phyloP scores from a whole-genome alignment of 2,888 invertebrate genomes.

The Gastrophysa polygoni region DNA sequence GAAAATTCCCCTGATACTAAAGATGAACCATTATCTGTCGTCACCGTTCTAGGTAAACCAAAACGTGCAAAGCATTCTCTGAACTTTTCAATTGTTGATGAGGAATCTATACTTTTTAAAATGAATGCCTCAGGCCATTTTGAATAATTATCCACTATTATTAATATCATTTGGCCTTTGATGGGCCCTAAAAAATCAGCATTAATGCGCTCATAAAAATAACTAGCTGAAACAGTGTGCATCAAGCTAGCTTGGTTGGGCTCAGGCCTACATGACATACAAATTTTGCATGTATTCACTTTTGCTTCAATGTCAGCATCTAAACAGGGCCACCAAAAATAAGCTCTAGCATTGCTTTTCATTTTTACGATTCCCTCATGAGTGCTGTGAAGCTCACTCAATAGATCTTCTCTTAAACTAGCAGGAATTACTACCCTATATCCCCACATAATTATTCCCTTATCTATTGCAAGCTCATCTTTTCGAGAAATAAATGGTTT shows the following conservation, averaged over 20 bases:
- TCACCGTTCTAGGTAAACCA: constrained; percentile 36
- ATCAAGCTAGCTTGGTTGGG: not conserved
- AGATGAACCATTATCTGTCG: constrained; percentile 38
- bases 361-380: constrained; percentile 36
- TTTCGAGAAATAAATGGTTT: not conserved
- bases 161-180: too few relatives aligned
- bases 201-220: too few relatives aligned
- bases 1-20: not conserved
- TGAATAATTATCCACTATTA: too few relatives aligned
- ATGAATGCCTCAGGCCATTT: constrained; percentile 14
- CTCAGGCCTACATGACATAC: constrained; percentile 26
- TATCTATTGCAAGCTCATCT: constrained; percentile 19
- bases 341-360: constrained; percentile 33
- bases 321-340: constrained; percentile 44
- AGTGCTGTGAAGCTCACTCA: constrained; percentile 29
- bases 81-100: constrained; percentile 23
- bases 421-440: constrained; percentile 28
- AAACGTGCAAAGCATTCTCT: constrained; percentile 39
- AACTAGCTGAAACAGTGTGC: too few relatives aligned
- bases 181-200: too few relatives aligned
- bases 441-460: constrained; percentile 29
- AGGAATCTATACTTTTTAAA: constrained; percentile 16
- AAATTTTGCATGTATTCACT: constrained; percentile 36
- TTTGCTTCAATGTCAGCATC: constrained; percentile 42
- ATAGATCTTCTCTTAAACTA: constrained; percentile 19